Conservation (phyloP, 2,888 invertebrate genomes). For the Ochlodes sylvanus region DNA sequence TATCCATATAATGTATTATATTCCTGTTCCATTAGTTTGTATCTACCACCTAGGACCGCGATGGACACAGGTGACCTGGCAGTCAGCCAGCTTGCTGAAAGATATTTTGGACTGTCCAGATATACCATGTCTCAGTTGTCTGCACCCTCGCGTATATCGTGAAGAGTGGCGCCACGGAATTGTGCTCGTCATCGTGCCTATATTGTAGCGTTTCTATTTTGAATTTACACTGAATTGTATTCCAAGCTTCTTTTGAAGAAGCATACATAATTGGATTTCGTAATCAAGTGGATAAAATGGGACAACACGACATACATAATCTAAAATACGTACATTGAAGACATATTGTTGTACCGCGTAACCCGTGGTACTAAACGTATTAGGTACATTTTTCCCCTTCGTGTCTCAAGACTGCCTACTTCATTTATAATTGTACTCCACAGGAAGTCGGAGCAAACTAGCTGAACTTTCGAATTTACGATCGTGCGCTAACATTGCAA, state of each 20-base stretch:
- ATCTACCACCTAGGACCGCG: background rate
- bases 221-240: background rate
- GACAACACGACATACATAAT: no score
- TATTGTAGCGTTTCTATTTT: background rate
- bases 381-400: no score
- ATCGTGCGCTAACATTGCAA: conserved; percentile 4
- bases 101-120: conserved; percentile 10
- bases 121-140: conserved; percentile 18
- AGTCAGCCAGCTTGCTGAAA: conserved; percentile 8
- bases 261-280: no score
- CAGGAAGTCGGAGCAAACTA: background rate
- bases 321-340: no score
- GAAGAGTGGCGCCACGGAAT: conserved; percentile 11
- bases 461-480: background rate
- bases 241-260: background rate
- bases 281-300: no score
- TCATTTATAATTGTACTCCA: background rate
- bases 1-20: background rate
- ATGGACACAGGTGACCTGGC: conserved; percentile 19
- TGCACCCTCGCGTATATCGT: background rate
- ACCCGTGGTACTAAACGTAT: no score
- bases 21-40: background rate
- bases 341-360: no score
- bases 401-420: no score
- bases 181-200: background rate